Evolutionary conservation across 92 coral and sea anemone genomes (phyloP).

Genomic region (Phymanthus crucifer): DNA sequence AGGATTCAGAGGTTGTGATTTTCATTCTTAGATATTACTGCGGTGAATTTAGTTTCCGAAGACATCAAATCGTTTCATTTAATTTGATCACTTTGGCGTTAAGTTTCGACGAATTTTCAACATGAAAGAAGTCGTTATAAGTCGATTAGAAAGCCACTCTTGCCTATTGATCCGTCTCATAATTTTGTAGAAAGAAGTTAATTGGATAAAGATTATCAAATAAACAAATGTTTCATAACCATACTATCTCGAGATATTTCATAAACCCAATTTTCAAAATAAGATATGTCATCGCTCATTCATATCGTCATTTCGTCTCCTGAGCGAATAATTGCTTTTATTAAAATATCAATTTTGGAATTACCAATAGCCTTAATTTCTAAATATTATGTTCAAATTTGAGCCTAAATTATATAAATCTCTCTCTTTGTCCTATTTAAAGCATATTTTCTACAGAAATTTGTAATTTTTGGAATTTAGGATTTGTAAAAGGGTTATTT

Average conservation of each 20-base stretch:
- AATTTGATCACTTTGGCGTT: background rate
- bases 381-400: constrained; percentile 12
- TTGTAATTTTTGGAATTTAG: background rate
- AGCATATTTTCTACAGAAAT: background rate
- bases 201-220: constrained; percentile 29
- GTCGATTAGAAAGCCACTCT: background rate
- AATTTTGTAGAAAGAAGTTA: constrained; percentile 12
- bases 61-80: background rate
- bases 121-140: background rate
- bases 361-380: background rate
- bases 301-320: background rate
- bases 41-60: background rate
- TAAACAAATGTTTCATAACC: constrained; percentile 14
- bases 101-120: background rate
- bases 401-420: constrained; percentile 27
- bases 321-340: background rate
- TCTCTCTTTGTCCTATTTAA: background rate
- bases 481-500: background rate
- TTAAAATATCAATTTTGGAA: background rate
- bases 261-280: background rate
- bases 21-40: background rate
- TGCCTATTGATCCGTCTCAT: background rate
- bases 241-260: constrained; percentile 10
- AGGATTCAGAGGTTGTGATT: background rate
- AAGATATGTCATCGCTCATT: background rate